phyloP scores from a whole-genome alignment of 30 jellyfish, hydroid and myxozoan genomes.

The Turritopsis dohrnii region DNA sequence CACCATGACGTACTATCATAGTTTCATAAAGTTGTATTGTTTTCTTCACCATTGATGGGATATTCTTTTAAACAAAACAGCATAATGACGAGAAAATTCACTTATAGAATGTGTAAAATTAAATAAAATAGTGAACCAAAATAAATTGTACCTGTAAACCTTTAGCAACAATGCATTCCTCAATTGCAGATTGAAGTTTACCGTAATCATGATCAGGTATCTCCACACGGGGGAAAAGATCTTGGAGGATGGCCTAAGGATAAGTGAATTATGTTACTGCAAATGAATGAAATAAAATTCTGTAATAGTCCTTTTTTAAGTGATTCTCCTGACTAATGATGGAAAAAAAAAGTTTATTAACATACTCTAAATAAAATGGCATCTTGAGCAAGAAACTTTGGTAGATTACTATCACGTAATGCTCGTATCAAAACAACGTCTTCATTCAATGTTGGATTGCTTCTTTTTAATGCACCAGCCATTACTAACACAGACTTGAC shows the following conservation, averaged over 20 bases:
- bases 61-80: constrained; percentile 43
- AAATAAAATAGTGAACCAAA: too few relatives aligned
- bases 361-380: constrained; percentile 77
- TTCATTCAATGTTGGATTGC: constrained; percentile 77
- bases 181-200: constrained; percentile 73
- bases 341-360: constrained; percentile 72
- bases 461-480: constrained; percentile 96
- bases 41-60: constrained; percentile 69
- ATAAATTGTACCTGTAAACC: constrained; percentile 71
- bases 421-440: constrained; percentile 95
- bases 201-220: constrained; percentile 95
- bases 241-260: constrained; percentile 87
- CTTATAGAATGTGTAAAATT: too few relatives aligned
- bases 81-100: too few relatives aligned
- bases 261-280: background rate
- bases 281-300: background rate
- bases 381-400: constrained; percentile 92
- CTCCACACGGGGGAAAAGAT: constrained; percentile 92
- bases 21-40: constrained; percentile 97
- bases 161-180: constrained; percentile 48
- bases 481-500: constrained; percentile 86
- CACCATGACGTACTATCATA: constrained; percentile 96
- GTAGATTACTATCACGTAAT: constrained; percentile 88
- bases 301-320: too few relatives aligned
- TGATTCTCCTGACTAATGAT: too few relatives aligned